Evolutionary conservation across 2,888 invertebrate species (phyloP).

Genomic region (Scaptomyza cyrtandrae): DNA sequence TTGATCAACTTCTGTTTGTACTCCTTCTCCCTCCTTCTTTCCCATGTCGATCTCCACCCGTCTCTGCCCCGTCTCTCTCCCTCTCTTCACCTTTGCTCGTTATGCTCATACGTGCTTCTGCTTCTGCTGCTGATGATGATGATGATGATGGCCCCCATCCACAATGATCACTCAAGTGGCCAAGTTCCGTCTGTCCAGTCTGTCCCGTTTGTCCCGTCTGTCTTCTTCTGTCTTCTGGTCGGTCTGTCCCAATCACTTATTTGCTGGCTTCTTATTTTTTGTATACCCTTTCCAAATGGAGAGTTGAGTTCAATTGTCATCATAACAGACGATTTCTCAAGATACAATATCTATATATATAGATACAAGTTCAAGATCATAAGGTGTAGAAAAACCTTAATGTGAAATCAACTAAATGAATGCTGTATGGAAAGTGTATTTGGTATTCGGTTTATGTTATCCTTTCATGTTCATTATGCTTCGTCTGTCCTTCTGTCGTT

Average conservation of each 20-base stretch:
- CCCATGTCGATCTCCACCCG: background rate
- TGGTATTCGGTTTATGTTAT: background rate
- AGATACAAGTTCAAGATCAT: no score
- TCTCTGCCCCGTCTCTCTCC: no score
- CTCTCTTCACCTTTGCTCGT: no score
- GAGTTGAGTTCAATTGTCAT: background rate
- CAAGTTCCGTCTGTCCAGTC: background rate
- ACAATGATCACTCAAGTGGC: background rate
- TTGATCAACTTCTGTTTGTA: conserved; percentile 9
- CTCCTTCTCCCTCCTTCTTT: background rate
- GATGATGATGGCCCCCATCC: no score
- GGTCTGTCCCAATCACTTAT: no score
- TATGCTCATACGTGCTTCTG: no score
- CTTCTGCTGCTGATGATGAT: no score
- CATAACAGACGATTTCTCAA: no score
- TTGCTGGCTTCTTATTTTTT: background rate
- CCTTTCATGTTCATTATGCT: conserved; percentile 25
- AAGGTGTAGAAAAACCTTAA: no score
- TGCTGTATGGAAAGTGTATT: background rate
- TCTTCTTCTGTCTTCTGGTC: background rate
- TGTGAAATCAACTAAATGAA: background rate
- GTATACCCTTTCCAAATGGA: background rate
- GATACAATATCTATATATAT: no score
- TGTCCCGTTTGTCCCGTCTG: background rate
- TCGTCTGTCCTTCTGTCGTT: no score